Conservation (phyloP, 2,113 vertebrate species). For the Oncorhynchus masou region DNA sequence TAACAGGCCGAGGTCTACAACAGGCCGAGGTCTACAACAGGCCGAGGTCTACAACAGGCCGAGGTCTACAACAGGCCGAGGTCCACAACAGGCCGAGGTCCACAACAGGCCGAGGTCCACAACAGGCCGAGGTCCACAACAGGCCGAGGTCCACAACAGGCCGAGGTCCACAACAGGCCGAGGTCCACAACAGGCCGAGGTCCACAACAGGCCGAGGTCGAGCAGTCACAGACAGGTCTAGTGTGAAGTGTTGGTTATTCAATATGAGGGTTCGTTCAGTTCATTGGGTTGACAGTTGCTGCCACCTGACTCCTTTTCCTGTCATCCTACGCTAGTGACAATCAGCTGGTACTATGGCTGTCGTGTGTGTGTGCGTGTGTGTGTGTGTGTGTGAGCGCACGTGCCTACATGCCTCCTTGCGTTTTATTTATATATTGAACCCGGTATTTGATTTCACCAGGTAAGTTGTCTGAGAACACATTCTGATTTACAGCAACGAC, state of each 20-base stretch:
- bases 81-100: constrained; percentile 49
- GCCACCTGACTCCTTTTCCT: constrained; percentile 71
- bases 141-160: constrained; percentile 11
- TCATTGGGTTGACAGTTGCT: constrained; percentile 60
- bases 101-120: constrained; percentile 48
- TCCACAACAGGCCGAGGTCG: constrained; percentile 20
- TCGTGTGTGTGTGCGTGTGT: constrained; percentile 25
- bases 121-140: constrained; percentile 40
- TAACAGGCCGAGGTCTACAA: constrained; percentile 28
- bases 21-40: constrained; percentile 45
- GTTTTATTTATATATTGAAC: too few species aligned
- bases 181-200: constrained; percentile 39
- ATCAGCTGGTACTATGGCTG: constrained; percentile 72
- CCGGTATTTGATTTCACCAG: too few species aligned
- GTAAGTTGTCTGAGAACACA: background rate
- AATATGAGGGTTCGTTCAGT: constrained; percentile 64
- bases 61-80: constrained; percentile 50
- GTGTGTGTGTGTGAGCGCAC: constrained; percentile 4
- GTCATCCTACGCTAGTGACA: constrained; percentile 68
- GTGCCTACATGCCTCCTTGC: too few species aligned
- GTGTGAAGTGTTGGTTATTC: constrained; percentile 67
- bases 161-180: constrained; percentile 32
- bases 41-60: constrained; percentile 48
- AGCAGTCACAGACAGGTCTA: constrained; percentile 50
- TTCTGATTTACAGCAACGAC: too few species aligned